Percentiles rank a stretch among this genome's conserved stretches.
Evolutionary conservation across 2,888 invertebrate genomes (phyloP).

Genomic region (Ganaspis brasiliensis): DNA sequence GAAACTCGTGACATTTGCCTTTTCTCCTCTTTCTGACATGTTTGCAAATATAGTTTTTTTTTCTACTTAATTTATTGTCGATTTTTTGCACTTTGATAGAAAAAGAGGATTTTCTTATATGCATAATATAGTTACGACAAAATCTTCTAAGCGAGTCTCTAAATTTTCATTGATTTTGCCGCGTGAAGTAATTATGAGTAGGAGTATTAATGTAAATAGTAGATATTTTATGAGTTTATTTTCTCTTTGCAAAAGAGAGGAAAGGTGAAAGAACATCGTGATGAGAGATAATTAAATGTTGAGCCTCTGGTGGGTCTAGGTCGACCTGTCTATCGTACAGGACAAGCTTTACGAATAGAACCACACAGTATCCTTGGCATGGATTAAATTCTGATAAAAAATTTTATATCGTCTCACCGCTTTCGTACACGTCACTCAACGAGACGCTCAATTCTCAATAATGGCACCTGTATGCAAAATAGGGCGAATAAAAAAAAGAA

Average conservation of each 20-base stretch:
- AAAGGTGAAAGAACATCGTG: slow-evolving; percentile 51
- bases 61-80: not conserved
- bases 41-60: not conserved
- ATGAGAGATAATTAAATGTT: slow-evolving; percentile 61
- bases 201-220: slow-evolving; percentile 24
- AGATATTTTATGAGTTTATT: slow-evolving; percentile 11
- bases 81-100: not conserved
- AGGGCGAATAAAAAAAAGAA: not conserved
- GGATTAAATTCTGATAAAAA: slow-evolving; percentile 61
- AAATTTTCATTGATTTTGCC: not conserved
- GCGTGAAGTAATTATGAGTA: not conserved
- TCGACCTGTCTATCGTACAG: slow-evolving; percentile 61
- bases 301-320: slow-evolving; percentile 63
- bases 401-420: slow-evolving; percentile 43
- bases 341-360: slow-evolving; percentile 56
- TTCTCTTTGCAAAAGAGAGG: not conserved
- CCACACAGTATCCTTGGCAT: slow-evolving; percentile 72
- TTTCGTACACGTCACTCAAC: slow-evolving; percentile 62
- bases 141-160: not conserved
- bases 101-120: not conserved
- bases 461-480: not conserved
- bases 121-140: not conserved
- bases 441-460: slow-evolving; percentile 59
- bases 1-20: too few relatives aligned
- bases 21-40: not conserved